Evolutionary conservation across 2,113 vertebrate genomes (phyloP).

Genomic region (Typhlomys cinereus): DNA sequence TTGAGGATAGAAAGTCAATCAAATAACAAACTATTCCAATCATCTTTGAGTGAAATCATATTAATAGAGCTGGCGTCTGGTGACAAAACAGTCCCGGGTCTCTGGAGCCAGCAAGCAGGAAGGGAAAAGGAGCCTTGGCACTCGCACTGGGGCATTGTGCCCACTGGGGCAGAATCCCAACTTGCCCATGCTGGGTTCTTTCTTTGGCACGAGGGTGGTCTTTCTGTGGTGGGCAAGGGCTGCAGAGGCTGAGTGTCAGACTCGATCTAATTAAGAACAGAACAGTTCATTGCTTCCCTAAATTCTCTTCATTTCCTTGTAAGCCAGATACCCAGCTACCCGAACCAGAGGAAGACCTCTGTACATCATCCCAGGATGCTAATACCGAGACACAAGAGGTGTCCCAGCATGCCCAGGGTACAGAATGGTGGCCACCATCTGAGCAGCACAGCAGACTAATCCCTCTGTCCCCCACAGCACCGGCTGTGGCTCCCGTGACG

Average conservation of each 20-base stretch:
- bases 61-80: not conserved
- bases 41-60: not conserved
- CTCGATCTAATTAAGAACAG: conserved; percentile 9
- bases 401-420: not conserved
- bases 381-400: not conserved
- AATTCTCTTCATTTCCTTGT: not conserved
- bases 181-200: not conserved
- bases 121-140: not conserved
- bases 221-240: not conserved
- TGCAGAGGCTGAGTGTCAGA: rapidly evolving
- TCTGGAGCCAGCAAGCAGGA: not conserved
- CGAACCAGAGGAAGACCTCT: not conserved
- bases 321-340: not conserved
- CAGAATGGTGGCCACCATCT: not conserved
- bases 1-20: conserved; percentile 4
- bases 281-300: not conserved
- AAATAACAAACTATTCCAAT: not conserved
- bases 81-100: not conserved
- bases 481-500: not conserved
- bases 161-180: not conserved
- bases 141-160: too few species aligned
- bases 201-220: not conserved
- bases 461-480: not conserved
- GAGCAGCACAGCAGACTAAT: not conserved
- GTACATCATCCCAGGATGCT: not conserved